Base-by-base conservation (phyloP, 1,140 invertebrate species). In the Galendromus occidentalis region DNA sequence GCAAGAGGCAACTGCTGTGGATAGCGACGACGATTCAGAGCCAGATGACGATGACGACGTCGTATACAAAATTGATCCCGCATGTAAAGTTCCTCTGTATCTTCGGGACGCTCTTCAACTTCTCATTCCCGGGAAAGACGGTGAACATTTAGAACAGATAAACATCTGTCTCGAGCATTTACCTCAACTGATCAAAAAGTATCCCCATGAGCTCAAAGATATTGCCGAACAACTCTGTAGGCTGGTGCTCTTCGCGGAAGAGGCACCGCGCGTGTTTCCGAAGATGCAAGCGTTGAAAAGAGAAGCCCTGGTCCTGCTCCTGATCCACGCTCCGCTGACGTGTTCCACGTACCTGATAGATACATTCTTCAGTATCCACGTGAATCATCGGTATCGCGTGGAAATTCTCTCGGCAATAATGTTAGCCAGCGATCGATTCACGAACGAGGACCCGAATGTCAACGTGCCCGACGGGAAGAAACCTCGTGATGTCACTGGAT, bases 121-220 rank as follows among this genome's bases (percentile, higher is more conserved):
- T 14, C 25, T 59, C 25, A 22, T 59, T 17, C 51, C 51, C 25
- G 51, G 22, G 17, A 59, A 59, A 1, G 51, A 59, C 9, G 51
- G 51, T 1, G 51, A 59, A 59, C n/a, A 59, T 22, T 20, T 59
- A 17, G 51, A 59, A 33, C 51, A 59, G 9, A 33, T 33, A 1
- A 59, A 59, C 2, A 59, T 59, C 51, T 59, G 51, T 59, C 51
- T 59, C 14, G 51, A 59, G 20, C 51, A 59, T 59, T 59, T 59
- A 33, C 51, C 51, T 17, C 51, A 14, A 4, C 51, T 59, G 25
- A 59, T 59, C 20, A 22, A 17, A 29, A 25, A 33, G 22, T 59
- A 59, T 9, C 51, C 51, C 14, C 17, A 59, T 14, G 51, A 59
- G 9, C 51, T 59, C 14, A 25, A 33, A 20, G 51, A 59, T 25